Evolutionary conservation across 2,888 invertebrate species (phyloP).

Genomic region (Drosophila villosipedis): DNA sequence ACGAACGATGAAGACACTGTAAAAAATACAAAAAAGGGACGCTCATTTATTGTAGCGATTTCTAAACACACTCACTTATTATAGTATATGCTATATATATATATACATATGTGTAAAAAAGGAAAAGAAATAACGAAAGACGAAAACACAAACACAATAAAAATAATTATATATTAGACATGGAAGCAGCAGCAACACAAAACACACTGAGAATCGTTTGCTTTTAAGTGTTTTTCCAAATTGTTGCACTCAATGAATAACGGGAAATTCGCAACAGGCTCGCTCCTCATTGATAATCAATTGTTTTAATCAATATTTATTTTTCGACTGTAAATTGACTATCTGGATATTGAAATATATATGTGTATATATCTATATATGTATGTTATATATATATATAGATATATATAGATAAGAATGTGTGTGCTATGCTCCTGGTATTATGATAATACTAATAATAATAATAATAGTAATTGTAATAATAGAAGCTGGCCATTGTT

Average conservation of each 20-base stretch:
- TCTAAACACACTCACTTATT: background rate
- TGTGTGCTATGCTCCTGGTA: background rate
- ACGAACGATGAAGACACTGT: slow-evolving; percentile 4
- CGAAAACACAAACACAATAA: background rate
- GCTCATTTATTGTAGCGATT: slow-evolving; percentile 18
- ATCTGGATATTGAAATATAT: slow-evolving; percentile 12
- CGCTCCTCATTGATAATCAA: slow-evolving; percentile 13
- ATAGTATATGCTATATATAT: background rate
- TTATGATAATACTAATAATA: background rate
- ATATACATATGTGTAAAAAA: slow-evolving; percentile 7
- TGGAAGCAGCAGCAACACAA: background rate
- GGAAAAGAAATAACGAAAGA: background rate
- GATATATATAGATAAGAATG: background rate
- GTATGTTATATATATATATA: background rate
- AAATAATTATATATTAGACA: background rate
- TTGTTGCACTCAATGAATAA: background rate
- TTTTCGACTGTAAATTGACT: slow-evolving; percentile 11
- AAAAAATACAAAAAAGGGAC: slow-evolving; percentile 1
- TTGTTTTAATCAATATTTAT: background rate
- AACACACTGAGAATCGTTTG: background rate
- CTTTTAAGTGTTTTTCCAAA: slow-evolving; percentile 19
- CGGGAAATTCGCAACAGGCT: background rate
- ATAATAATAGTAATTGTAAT: background rate
- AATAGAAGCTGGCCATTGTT: background rate
- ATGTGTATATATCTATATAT: background rate